phyloP scores from a whole-genome alignment of 2,113 vertebrate genomes.

The Prochilodus magdalenae region DNA sequence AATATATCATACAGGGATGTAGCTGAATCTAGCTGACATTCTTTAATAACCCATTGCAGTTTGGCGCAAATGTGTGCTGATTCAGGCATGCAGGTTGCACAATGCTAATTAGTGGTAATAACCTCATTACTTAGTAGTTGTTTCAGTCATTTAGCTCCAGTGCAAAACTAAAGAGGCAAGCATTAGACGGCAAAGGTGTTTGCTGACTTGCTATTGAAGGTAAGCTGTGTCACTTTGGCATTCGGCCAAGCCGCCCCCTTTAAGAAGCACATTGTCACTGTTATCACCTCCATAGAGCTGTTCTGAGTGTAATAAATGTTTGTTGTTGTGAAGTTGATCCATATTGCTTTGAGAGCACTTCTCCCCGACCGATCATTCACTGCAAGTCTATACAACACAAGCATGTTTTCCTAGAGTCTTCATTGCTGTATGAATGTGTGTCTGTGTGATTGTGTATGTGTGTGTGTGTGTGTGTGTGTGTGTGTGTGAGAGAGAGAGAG shows the following conservation, averaged over 20 bases:
- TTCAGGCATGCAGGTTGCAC: too few relatives aligned
- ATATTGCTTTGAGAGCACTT: constrained; percentile 6
- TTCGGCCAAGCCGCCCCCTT: neutral
- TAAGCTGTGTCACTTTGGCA: neutral
- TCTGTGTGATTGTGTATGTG: too few relatives aligned
- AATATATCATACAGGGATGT: too few relatives aligned
- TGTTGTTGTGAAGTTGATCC: constrained; percentile 13
- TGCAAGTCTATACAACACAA: constrained; percentile 6
- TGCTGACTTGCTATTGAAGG: neutral
- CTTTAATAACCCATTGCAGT: too few relatives aligned
- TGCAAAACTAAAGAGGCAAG: neutral
- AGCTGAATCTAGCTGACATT: too few relatives aligned
- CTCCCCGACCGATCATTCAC: constrained; percentile 22
- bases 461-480: too few relatives aligned
- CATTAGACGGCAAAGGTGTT: neutral
- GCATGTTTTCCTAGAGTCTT: constrained; percentile 8
- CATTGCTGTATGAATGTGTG: neutral
- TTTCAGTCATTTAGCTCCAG: neutral
- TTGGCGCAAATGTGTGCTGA: too few relatives aligned
- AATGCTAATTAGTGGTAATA: neutral
- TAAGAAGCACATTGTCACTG: neutral
- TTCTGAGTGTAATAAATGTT: constrained; percentile 12
- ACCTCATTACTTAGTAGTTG: neutral
- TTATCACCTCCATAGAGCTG: neutral
- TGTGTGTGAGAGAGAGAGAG: neutral